Evolutionary conservation across 2,888 invertebrate species (phyloP).

Genomic region (Plagiodera versicolora): DNA sequence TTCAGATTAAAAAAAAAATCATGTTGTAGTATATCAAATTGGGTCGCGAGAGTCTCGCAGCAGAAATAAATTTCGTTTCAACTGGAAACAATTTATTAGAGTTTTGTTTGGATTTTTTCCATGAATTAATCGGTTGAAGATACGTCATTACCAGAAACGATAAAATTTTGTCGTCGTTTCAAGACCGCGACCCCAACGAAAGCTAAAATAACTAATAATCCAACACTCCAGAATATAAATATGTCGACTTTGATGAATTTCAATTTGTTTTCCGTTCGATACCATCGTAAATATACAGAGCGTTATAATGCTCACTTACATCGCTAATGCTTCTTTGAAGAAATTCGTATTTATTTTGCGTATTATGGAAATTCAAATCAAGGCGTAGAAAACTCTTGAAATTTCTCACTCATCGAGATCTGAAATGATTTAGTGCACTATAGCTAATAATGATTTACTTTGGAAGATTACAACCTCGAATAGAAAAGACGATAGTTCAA

Average conservation of each 20-base stretch:
- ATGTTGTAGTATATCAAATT: conserved; percentile 9
- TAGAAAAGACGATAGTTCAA: no score
- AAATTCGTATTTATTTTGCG: no score
- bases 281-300: no score
- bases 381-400: no score
- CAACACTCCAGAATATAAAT: not conserved
- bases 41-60: conserved; percentile 9
- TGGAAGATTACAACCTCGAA: no score
- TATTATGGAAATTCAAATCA: no score
- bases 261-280: no score
- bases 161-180: conserved; percentile 5
- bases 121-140: not conserved
- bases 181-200: not conserved
- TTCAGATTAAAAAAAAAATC: not conserved
- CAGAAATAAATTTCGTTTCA: conserved; percentile 6
- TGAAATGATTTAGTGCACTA: no score
- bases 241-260: not conserved
- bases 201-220: not conserved
- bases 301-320: no score
- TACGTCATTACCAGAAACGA: conserved; percentile 7
- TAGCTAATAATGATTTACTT: no score
- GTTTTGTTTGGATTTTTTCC: conserved; percentile 12
- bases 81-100: conserved; percentile 7
- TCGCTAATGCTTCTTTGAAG: no score
- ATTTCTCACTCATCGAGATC: no score